phyloP scores from a whole-genome alignment of 2,888 invertebrate species.

The Chrysolina haemoptera region DNA sequence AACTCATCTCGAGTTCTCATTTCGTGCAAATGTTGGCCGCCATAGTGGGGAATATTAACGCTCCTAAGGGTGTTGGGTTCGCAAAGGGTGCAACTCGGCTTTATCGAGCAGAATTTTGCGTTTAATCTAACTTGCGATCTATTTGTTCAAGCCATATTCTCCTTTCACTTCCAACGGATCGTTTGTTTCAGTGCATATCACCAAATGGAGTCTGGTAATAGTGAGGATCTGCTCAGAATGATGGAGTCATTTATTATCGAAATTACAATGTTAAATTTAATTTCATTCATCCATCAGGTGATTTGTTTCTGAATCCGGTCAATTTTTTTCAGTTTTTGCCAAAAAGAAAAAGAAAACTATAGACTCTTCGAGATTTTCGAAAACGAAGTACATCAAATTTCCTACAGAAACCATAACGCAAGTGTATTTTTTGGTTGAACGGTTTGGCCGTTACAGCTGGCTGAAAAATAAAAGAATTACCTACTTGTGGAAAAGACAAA shows the following conservation, averaged over 20 bases:
- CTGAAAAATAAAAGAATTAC: too few relatives aligned
- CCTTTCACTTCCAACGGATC: slow-evolving; percentile 40
- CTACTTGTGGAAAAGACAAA: too few relatives aligned
- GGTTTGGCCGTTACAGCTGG: too few relatives aligned
- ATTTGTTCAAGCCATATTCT: slow-evolving; percentile 66
- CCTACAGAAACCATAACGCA: too few relatives aligned
- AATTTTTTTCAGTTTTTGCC: too few relatives aligned
- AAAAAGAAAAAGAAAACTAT: too few relatives aligned
- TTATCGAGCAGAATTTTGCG: slow-evolving; percentile 69
- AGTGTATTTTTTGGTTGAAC: too few relatives aligned
- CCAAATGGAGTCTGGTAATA: slow-evolving; percentile 48
- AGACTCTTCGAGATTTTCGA: too few relatives aligned
- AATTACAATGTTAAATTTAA: too few relatives aligned
- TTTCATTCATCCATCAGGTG: too few relatives aligned
- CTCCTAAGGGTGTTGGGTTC: slow-evolving; percentile 67
- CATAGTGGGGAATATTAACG: slow-evolving; percentile 69
- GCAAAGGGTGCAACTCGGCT: slow-evolving; percentile 59
- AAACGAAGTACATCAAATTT: too few relatives aligned
- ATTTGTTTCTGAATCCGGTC: too few relatives aligned
- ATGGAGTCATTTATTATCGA: slow-evolving; percentile 28
- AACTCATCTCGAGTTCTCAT: slow-evolving; percentile 70
- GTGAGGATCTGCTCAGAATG: slow-evolving; percentile 39
- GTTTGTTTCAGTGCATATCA: slow-evolving; percentile 45
- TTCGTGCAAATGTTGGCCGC: slow-evolving; percentile 69
- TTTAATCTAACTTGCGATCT: slow-evolving; percentile 70